Conservation (phyloP, 2,113 vertebrate species). For the Romanogobio albipinnatus region DNA sequence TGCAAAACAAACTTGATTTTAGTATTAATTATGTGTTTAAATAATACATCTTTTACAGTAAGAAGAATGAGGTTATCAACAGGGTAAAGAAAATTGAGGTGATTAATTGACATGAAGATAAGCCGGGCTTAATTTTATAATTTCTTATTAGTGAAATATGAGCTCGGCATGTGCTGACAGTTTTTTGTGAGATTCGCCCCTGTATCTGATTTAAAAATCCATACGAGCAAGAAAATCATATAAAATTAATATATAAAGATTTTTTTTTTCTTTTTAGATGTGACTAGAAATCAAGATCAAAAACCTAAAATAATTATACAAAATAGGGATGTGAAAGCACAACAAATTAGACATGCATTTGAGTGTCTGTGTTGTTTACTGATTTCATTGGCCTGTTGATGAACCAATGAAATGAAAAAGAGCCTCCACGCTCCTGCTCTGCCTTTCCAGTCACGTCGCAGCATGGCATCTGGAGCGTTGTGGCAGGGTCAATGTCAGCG, state of each 20-base stretch:
- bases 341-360: background rate
- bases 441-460: constrained; percentile 48
- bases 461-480: constrained; percentile 36
- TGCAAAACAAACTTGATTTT: background rate
- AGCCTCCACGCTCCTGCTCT: constrained; percentile 62
- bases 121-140: background rate
- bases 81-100: background rate
- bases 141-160: background rate
- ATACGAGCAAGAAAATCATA: background rate
- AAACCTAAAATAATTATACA: background rate
- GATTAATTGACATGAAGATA: background rate
- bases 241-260: background rate
- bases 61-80: background rate
- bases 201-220: background rate
- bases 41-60: background rate
- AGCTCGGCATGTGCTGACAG: background rate
- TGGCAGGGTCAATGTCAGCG: constrained; percentile 47
- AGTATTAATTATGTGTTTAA: background rate
- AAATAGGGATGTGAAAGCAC: background rate
- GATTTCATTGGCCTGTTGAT: constrained; percentile 9
- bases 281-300: background rate
- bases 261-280: background rate
- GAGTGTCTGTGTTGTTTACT: too few species aligned
- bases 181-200: background rate
- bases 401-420: constrained; percentile 14